These are phyloP conservation scores for Tiphia femorata DNA, from an alignment of 2,888 invertebrate species.

Conservation along the genomic window DNA sequence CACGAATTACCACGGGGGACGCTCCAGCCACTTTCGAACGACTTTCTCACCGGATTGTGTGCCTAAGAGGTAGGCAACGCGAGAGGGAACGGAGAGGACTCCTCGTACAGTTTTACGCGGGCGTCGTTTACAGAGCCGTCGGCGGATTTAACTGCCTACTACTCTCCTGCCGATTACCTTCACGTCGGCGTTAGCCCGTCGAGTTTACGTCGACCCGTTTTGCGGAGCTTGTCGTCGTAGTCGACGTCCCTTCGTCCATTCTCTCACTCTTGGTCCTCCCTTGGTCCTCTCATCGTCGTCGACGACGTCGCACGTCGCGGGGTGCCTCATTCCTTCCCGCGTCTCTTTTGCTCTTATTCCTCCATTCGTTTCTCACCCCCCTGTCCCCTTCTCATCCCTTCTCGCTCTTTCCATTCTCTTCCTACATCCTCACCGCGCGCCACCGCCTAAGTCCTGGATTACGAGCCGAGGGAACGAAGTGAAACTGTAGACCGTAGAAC, in stretches of 20 bases:
- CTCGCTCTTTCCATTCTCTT: not conserved
- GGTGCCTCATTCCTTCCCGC: not conserved
- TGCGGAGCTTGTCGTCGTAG: not conserved
- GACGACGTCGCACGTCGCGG: not conserved
- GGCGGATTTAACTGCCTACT: conserved; percentile 22
- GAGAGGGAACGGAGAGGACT: too few relatives aligned
- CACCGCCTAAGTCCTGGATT: conserved; percentile 22
- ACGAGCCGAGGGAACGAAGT: conserved; percentile 17
- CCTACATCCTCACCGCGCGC: not conserved
- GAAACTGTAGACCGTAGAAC: conserved; percentile 33
- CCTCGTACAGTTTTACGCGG: conserved; percentile 16
- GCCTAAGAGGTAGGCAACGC: too few relatives aligned
- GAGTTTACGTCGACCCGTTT: conserved; percentile 19
- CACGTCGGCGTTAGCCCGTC: conserved; percentile 9
- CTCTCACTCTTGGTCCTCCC: not conserved
- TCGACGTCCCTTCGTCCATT: not conserved
- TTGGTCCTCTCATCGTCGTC: not conserved
- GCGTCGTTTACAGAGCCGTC: conserved; percentile 17
- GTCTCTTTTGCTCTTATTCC: not conserved
- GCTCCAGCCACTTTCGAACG: conserved; percentile 2
- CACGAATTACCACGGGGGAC: conserved; percentile 17
- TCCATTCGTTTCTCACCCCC: not conserved
- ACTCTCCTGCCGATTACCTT: not conserved
- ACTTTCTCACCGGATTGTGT: not conserved
- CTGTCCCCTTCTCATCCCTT: not conserved